These are phyloP conservation scores for Actias luna DNA, from an alignment of 2,888 invertebrate species.

Conservation along the genomic window DNA sequence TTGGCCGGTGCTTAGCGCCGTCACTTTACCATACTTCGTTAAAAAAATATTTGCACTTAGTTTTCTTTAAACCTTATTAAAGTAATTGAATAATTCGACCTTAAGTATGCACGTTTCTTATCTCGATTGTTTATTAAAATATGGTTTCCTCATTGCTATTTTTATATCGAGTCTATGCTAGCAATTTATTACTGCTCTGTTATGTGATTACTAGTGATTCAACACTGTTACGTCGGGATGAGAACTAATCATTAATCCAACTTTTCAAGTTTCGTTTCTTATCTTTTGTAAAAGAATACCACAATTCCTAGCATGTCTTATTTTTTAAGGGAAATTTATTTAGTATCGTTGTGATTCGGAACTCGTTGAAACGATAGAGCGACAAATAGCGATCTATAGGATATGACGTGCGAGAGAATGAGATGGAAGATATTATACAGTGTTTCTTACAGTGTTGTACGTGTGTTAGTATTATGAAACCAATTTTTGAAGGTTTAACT, in stretches of 20 bases:
- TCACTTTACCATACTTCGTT: too few species aligned
- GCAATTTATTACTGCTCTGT: neutral
- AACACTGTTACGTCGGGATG: neutral
- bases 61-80: too few species aligned
- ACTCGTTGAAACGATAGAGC: too few species aligned
- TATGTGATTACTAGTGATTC: neutral
- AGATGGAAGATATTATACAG: too few species aligned
- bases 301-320: neutral
- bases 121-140: neutral
- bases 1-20: too few species aligned
- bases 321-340: neutral
- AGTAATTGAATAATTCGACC: neutral
- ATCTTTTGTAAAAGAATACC: neutral
- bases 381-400: too few species aligned
- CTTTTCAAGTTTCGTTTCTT: neutral
- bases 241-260: neutral
- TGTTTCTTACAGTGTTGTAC: too few species aligned
- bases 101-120: neutral
- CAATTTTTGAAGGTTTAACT: too few species aligned
- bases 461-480: too few species aligned
- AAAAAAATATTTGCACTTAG: too few species aligned
- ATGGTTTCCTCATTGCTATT: neutral
- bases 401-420: too few species aligned
- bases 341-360: too few species aligned
- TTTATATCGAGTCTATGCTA: neutral